A percentile compares a stretch with the other conserved stretches of the same genome.
phyloP scores from a whole-genome alignment of 2,888 invertebrate species.

The Thysanoteuthis rhombus region DNA sequence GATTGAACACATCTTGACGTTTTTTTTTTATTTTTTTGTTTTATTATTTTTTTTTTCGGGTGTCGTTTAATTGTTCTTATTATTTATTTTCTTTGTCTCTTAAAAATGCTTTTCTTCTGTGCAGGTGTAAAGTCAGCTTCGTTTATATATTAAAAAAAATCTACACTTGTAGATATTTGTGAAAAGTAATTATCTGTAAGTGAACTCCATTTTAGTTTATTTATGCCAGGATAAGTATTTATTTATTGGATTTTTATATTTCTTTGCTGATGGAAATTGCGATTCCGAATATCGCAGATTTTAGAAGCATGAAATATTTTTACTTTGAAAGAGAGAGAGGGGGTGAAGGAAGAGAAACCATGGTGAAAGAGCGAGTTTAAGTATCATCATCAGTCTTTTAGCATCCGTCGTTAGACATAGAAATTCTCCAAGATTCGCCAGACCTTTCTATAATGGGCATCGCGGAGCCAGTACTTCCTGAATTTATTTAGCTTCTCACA shows the following conservation, averaged over 20 bases:
- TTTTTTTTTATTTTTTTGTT: background rate
- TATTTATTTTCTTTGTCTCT: background rate
- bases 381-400: no score
- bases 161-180: background rate
- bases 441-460: no score
- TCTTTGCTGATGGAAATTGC: background rate
- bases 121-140: background rate
- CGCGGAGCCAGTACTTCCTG: no score
- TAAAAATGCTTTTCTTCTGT: background rate
- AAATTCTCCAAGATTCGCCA: no score
- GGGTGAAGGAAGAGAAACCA: no score
- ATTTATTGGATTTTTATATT: background rate
- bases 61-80: background rate
- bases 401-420: no score
- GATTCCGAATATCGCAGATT: background rate
- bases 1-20: background rate
- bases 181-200: constrained; percentile 12
- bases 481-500: no score
- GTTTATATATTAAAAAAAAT: background rate
- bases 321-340: background rate
- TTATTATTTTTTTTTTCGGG: background rate
- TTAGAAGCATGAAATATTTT: background rate
- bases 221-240: background rate
- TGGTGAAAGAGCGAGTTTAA: no score
- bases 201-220: background rate